These are phyloP conservation scores for Neomorphus geoffroyi DNA, from an alignment of 2,797 vertebrate genomes.

Conservation along the genomic window DNA sequence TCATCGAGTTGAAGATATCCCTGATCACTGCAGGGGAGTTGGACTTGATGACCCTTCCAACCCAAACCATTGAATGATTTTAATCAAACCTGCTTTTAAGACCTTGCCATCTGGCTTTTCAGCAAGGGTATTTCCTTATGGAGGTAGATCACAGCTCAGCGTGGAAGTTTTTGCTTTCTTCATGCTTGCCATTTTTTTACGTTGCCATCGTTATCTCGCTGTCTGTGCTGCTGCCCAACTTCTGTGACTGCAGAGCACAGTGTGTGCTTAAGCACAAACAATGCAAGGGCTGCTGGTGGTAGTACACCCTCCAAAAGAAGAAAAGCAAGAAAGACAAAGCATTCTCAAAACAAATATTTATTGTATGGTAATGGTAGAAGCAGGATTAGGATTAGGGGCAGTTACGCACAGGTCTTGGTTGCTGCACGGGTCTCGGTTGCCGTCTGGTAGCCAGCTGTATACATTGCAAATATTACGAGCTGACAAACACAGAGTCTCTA, in stretches of 20 bases:
- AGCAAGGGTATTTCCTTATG: not conserved
- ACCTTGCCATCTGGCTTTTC: not conserved
- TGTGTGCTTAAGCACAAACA: not conserved
- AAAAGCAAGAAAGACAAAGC: not conserved
- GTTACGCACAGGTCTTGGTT: not conserved
- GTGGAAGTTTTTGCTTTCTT: not conserved
- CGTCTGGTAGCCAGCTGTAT: not conserved
- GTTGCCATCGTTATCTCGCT: not conserved
- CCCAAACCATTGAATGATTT: too few relatives aligned
- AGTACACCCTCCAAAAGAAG: not conserved
- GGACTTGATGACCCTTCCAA: too few relatives aligned
- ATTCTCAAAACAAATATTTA: not conserved
- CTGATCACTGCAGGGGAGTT: too few relatives aligned
- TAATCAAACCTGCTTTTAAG: not conserved
- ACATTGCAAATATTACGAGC: not conserved
- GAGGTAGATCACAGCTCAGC: not conserved
- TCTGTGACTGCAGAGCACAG: not conserved
- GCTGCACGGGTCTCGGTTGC: not conserved
- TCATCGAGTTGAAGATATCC: too few relatives aligned
- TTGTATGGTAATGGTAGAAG: not conserved
- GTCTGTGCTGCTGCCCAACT: not conserved
- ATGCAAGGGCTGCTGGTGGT: not conserved
- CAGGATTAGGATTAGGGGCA: not conserved
- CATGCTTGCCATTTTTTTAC: accelerated
- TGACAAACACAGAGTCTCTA: not conserved